Conservation (phyloP, 2,797 vertebrate genomes). For the Aphelocoma californica region DNA sequence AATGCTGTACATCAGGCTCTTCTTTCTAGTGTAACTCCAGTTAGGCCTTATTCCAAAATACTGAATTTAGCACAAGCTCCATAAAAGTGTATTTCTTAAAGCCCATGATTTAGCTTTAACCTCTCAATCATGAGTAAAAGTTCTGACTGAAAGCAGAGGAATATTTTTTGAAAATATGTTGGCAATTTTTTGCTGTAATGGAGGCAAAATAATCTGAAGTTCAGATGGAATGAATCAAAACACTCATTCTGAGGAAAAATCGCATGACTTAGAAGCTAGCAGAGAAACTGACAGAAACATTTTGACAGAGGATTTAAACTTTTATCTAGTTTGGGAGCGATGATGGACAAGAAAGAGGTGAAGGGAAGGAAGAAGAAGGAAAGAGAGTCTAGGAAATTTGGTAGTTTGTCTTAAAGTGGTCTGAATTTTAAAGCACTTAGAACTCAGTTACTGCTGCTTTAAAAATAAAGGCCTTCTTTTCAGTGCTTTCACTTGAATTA, state of each 20-base stretch:
- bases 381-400: background rate
- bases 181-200: background rate
- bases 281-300: background rate
- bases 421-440: background rate
- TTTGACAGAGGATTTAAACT: slow-evolving; percentile 19
- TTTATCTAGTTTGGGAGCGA: background rate
- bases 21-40: background rate
- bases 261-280: background rate
- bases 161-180: background rate
- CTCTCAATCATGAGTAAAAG: background rate
- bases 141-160: background rate
- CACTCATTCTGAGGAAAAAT: background rate
- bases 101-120: background rate
- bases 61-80: background rate
- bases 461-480: background rate
- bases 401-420: background rate
- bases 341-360: background rate
- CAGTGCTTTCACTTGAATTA: background rate
- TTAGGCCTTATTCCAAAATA: background rate
- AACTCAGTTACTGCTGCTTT: background rate
- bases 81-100: background rate
- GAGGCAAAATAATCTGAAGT: background rate
- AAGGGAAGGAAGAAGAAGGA: background rate
- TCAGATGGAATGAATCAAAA: background rate
- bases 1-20: background rate